Evolutionary conservation across 1,140 invertebrate species (phyloP).

Genomic region (Babylonia areolata): DNA sequence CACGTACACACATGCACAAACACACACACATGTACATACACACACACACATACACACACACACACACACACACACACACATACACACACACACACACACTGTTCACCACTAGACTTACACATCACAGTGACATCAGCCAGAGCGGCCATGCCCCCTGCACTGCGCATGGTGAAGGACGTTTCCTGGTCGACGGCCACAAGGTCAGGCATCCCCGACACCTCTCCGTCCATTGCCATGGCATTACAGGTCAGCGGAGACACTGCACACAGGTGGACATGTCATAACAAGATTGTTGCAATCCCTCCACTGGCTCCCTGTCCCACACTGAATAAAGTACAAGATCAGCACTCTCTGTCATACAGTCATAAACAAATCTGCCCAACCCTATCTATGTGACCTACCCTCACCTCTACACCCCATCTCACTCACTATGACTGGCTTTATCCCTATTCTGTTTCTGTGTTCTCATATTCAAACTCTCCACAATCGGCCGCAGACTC

Average conservation of each 20-base stretch:
- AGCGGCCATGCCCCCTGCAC: slow-evolving; percentile 39
- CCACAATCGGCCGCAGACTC: too few relatives aligned
- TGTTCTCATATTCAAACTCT: too few relatives aligned
- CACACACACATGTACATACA: neutral
- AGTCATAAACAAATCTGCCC: too few relatives aligned
- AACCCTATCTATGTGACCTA: too few relatives aligned
- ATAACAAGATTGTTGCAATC: too few relatives aligned
- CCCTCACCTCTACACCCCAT: too few relatives aligned
- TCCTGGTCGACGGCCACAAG: slow-evolving; percentile 55
- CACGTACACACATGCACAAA: neutral
- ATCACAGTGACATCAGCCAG: slow-evolving; percentile 54
- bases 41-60: neutral
- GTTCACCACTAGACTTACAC: slow-evolving; percentile 49
- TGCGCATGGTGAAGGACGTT: slow-evolving; percentile 55
- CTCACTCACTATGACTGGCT: too few relatives aligned
- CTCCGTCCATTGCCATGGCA: slow-evolving; percentile 52
- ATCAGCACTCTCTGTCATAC: too few relatives aligned
- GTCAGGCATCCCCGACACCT: slow-evolving; percentile 49
- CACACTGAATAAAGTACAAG: too few relatives aligned
- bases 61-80: neutral
- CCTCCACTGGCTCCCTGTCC: too few relatives aligned
- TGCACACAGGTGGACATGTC: slow-evolving; percentile 38
- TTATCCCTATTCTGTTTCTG: too few relatives aligned
- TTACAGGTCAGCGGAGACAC: slow-evolving; percentile 66
- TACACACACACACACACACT: neutral